These are phyloP conservation scores for Chaetoderma sp. DNA, from an alignment of 2,888 invertebrate species.

Conservation along the genomic window DNA sequence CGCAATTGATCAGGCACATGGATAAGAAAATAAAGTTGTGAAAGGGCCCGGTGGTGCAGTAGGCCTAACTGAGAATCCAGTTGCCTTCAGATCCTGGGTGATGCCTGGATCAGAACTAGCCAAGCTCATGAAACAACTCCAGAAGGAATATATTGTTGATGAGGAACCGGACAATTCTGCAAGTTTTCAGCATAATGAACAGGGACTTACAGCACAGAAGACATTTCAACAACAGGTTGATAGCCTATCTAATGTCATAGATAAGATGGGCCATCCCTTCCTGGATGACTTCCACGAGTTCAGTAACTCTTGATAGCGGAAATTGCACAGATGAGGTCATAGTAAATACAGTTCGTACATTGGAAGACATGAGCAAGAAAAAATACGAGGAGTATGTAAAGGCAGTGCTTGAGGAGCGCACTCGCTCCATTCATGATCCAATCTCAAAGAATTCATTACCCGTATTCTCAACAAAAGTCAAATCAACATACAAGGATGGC, in stretches of 20 bases:
- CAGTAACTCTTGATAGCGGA: slow-evolving; percentile 22
- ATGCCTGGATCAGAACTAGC: slow-evolving; percentile 31
- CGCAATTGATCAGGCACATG: slow-evolving; percentile 36
- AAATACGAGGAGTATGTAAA: slow-evolving; percentile 14
- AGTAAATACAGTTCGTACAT: slow-evolving; percentile 12
- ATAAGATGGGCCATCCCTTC: slow-evolving; percentile 29
- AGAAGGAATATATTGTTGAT: slow-evolving; percentile 25
- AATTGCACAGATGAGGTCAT: slow-evolving; percentile 12
- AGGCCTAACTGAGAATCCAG: slow-evolving; percentile 32
- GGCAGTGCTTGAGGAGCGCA: slow-evolving; percentile 12
- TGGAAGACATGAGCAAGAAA: slow-evolving; percentile 16
- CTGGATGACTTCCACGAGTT: slow-evolving; percentile 12
- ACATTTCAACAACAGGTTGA: slow-evolving; percentile 22
- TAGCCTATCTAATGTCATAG: slow-evolving; percentile 12
- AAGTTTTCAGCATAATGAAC: slow-evolving; percentile 28
- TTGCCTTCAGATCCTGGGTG: slow-evolving; percentile 27
- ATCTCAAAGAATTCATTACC: slow-evolving; percentile 17
- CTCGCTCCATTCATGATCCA: slow-evolving; percentile 20
- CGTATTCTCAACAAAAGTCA: slow-evolving; percentile 11
- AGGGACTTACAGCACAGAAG: slow-evolving; percentile 26
- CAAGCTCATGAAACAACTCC: slow-evolving; percentile 19
- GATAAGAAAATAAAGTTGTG: slow-evolving; percentile 32
- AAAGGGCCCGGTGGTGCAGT: slow-evolving; percentile 35
- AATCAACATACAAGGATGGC: slow-evolving; percentile 1
- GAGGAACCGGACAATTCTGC: neutral